Evolutionary conservation across 1,140 invertebrate species (phyloP).

Genomic region (Ceratitis capitata): DNA sequence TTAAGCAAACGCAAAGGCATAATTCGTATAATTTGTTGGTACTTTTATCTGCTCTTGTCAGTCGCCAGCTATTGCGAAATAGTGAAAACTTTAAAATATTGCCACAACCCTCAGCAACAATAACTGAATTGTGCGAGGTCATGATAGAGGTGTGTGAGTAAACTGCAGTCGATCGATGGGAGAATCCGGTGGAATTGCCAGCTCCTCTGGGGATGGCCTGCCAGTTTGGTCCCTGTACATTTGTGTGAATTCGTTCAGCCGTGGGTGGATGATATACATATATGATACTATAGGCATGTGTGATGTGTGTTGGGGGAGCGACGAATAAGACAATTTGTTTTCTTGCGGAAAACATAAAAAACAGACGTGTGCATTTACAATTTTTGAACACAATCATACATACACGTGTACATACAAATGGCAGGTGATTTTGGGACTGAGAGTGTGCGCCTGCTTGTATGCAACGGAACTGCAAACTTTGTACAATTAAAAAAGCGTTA

Average conservation of each 20-base stretch:
- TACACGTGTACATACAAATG: too few species aligned
- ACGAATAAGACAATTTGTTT: not conserved
- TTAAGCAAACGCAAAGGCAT: not conserved
- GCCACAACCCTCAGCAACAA: not conserved
- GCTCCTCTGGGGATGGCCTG: not conserved
- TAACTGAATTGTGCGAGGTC: conserved; percentile 31
- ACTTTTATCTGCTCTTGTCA: conserved; percentile 3
- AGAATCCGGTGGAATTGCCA: not conserved
- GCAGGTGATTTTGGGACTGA: not conserved
- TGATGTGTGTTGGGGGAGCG: not conserved
- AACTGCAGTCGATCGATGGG: not conserved
- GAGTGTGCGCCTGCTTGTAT: not conserved
- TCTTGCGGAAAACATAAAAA: not conserved
- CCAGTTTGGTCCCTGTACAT: conserved; percentile 2
- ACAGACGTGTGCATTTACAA: not conserved
- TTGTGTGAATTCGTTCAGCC: too few species aligned
- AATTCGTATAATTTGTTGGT: conserved; percentile 13
- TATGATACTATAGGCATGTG: not conserved
- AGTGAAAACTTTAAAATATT: not conserved
- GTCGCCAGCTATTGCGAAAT: not conserved
- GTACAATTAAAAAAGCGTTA: conserved; percentile 37
- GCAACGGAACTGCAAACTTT: conserved; percentile 28
- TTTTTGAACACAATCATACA: not conserved
- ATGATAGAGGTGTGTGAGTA: not conserved
- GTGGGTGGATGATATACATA: not conserved